Conservation (phyloP, 2,888 invertebrate genomes). For the Oxystoma pomonae region DNA sequence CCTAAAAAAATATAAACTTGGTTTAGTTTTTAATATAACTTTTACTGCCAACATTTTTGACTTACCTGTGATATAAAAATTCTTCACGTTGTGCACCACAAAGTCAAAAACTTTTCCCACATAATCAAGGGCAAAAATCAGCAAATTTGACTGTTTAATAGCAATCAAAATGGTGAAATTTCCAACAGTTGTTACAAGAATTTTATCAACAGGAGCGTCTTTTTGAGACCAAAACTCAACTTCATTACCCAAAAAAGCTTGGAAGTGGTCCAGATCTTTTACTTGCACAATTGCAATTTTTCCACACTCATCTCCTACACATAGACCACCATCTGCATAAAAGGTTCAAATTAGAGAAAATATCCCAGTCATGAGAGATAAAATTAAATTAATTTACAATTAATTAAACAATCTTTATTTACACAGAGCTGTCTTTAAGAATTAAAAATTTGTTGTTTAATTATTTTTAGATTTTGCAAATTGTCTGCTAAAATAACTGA, state of each 20-base stretch:
- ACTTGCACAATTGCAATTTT: constrained; percentile 34
- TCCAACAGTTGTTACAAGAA: constrained; percentile 32
- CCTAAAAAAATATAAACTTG: no score
- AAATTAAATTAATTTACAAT: no score
- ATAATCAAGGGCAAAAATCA: constrained; percentile 35
- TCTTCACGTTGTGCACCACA: constrained; percentile 31
- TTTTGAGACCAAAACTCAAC: constrained; percentile 30
- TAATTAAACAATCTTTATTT: no score
- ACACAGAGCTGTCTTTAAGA: no score
- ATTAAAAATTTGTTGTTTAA: no score
- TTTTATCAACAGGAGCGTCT: constrained; percentile 36
- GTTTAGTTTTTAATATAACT: no score
- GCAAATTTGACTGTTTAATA: constrained; percentile 35
- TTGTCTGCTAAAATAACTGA: no score
- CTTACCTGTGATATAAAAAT: constrained; percentile 39
- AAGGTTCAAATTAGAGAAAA: constrained; percentile 2
- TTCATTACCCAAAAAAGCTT: constrained; percentile 28
- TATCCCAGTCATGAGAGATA: no score
- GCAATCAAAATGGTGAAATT: constrained; percentile 33
- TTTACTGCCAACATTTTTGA: no score
- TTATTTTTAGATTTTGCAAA: no score
- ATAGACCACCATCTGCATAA: constrained; percentile 34
- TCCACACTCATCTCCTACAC: constrained; percentile 37
- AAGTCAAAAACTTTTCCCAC: constrained; percentile 35
- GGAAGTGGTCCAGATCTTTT: constrained; percentile 29